phyloP scores from a whole-genome alignment of 1,140 invertebrate genomes.

The Meteorus sp. region DNA sequence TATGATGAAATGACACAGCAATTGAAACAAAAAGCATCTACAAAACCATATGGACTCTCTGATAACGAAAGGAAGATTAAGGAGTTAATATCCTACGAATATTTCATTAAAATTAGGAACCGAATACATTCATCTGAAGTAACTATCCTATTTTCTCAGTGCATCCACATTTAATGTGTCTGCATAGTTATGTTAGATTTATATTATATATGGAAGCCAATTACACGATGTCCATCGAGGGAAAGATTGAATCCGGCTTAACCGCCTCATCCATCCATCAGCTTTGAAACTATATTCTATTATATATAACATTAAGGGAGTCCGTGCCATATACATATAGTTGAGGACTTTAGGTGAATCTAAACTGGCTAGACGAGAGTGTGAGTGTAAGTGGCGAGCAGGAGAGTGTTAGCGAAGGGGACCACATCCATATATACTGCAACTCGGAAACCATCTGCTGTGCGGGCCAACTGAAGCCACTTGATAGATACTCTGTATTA shows the following conservation, averaged over 20 bases:
- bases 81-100: too few relatives aligned
- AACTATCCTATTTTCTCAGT: neutral
- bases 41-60: too few relatives aligned
- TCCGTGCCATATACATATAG: neutral
- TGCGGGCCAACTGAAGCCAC: neutral
- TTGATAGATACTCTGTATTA: slow-evolving; percentile 28
- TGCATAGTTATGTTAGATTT: neutral
- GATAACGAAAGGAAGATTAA: too few relatives aligned
- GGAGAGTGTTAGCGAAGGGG: too few relatives aligned
- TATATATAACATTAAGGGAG: slow-evolving; percentile 9
- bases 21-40: too few relatives aligned
- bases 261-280: slow-evolving; percentile 24
- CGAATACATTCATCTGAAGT: too few relatives aligned
- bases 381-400: neutral
- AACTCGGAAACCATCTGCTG: slow-evolving; percentile 27
- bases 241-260: slow-evolving; percentile 27
- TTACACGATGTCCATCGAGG: slow-evolving; percentile 24
- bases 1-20: too few relatives aligned
- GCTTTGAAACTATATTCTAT: slow-evolving; percentile 22
- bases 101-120: too few relatives aligned
- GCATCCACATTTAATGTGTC: neutral
- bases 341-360: neutral
- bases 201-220: neutral
- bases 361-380: neutral
- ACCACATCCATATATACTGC: too few relatives aligned